These are phyloP conservation scores for Andrena bucephala DNA, from an alignment of 2,888 invertebrate species.

Conservation along the genomic window DNA sequence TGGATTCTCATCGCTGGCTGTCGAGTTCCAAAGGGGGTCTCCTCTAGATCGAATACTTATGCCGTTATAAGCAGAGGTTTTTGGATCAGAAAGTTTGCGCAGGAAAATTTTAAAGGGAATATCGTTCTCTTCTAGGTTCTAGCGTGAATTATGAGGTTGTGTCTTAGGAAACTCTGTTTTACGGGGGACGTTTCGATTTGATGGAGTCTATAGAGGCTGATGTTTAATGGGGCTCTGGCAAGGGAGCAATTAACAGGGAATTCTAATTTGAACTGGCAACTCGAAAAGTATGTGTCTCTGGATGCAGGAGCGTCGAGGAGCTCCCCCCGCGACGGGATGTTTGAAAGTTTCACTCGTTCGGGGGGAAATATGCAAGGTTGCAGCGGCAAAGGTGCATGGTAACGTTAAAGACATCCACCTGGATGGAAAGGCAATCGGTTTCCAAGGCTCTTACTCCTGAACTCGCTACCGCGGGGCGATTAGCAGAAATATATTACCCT, in stretches of 20 bases:
- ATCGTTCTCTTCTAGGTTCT: too few species aligned
- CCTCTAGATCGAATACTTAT: too few species aligned
- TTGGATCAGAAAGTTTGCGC: too few species aligned
- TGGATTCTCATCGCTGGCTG: slow-evolving; percentile 24
- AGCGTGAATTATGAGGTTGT: too few species aligned
- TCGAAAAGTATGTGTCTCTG: neutral
- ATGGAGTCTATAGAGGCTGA: slow-evolving; percentile 10
- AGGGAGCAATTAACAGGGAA: slow-evolving; percentile 16
- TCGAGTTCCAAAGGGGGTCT: slow-evolving; percentile 1
- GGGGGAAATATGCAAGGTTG: slow-evolving; percentile 6
- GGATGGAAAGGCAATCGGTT: neutral
- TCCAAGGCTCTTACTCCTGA: slow-evolving; percentile 34
- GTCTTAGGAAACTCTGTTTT: too few species aligned
- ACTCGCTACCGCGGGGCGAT: slow-evolving; percentile 46
- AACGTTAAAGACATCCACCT: neutral
- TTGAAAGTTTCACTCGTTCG: slow-evolving; percentile 2
- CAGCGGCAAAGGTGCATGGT: neutral
- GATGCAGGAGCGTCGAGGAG: neutral
- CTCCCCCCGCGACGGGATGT: neutral
- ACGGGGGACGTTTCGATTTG: slow-evolving; percentile 13
- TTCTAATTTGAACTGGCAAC: neutral
- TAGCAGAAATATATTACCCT: slow-evolving; percentile 52
- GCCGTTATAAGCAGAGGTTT: too few species aligned
- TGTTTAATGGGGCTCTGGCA: slow-evolving; percentile 8
- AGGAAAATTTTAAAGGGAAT: too few species aligned